These are phyloP conservation scores for Eurystomus gularis DNA, from an alignment of 2,113 vertebrate species.

Conservation along the genomic window DNA sequence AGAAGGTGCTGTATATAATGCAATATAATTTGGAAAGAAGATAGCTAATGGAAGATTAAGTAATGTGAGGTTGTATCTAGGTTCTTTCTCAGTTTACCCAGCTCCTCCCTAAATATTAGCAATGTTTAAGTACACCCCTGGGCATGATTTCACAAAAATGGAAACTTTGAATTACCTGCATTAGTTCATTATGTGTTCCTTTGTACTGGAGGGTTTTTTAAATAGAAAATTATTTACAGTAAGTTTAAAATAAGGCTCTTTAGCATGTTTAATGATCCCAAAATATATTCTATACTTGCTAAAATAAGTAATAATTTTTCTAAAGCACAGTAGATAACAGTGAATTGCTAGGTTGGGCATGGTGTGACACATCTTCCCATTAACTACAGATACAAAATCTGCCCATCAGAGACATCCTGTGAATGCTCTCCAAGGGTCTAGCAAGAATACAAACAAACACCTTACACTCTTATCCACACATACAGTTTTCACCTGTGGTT, in stretches of 20 bases:
- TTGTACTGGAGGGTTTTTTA: neutral
- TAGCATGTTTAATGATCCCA: neutral
- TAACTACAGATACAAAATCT: neutral
- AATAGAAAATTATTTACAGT: neutral
- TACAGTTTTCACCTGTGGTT: neutral
- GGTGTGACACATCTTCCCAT: neutral
- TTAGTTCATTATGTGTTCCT: neutral
- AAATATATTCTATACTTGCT: neutral
- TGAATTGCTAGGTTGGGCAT: neutral
- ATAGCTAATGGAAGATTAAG: neutral
- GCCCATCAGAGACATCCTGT: neutral
- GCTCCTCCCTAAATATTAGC: neutral
- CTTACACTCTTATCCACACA: neutral
- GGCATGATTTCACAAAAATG: conserved; percentile 4
- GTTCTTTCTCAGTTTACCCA: neutral
- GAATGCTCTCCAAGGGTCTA: neutral
- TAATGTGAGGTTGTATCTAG: neutral
- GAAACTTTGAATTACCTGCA: neutral
- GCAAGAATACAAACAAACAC: neutral
- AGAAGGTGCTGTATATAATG: neutral
- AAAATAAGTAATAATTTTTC: neutral
- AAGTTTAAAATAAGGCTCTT: neutral
- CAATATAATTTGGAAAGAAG: neutral
- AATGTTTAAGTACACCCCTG: neutral
- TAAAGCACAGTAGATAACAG: neutral